Evolutionary conservation across 2,113 vertebrate species (phyloP).

Genomic region (Apaloderma vittatum): DNA sequence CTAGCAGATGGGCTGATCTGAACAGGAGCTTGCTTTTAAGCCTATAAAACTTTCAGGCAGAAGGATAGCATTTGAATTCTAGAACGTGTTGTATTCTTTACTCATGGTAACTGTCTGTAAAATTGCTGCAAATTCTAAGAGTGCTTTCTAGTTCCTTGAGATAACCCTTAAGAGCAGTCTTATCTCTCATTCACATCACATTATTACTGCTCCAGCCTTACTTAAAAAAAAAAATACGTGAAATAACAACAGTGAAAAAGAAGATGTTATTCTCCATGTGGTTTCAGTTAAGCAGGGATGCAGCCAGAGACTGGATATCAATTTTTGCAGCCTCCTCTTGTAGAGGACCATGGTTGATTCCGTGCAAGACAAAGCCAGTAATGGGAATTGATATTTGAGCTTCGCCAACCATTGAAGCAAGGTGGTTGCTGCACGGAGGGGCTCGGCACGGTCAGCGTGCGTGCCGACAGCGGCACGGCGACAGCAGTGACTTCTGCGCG

Average conservation of each 20-base stretch:
- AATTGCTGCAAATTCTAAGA: accelerated
- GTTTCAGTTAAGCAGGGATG: background rate
- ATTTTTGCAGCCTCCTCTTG: background rate
- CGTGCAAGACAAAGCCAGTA: background rate
- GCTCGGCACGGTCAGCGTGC: accelerated
- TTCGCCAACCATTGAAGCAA: accelerated
- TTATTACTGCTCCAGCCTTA: background rate
- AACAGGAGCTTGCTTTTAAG: background rate
- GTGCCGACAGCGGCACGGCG: background rate
- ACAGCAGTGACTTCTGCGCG: background rate
- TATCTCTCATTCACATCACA: background rate
- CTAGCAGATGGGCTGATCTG: background rate
- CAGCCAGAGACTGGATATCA: background rate
- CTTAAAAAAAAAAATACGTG: background rate
- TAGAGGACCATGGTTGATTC: background rate
- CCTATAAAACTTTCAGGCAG: background rate
- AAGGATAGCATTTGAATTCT: background rate
- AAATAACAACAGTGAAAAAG: background rate
- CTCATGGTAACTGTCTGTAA: accelerated
- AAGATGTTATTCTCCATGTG: accelerated
- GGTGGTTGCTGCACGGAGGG: no score
- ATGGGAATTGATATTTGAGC: background rate
- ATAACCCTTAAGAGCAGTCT: no score
- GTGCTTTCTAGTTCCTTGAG: accelerated
- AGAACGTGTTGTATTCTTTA: background rate